phyloP scores from a whole-genome alignment of 2,797 vertebrate genomes.

The Characodon lateralis region DNA sequence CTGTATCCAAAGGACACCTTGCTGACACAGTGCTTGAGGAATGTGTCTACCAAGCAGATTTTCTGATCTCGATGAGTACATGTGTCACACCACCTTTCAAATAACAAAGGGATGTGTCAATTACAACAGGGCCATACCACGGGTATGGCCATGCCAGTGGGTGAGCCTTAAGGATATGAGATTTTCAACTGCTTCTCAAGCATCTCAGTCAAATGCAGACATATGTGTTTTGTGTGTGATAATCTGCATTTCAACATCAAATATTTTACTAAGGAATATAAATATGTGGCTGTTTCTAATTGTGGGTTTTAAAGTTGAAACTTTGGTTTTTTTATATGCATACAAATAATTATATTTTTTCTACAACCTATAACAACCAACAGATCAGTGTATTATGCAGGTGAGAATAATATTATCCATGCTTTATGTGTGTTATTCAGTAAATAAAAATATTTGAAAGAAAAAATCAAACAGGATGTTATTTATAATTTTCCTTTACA shows the following conservation, averaged over 20 bases:
- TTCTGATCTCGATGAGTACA: slow-evolving; percentile 70
- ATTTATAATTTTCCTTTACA: neutral
- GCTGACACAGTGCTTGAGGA: slow-evolving; percentile 70
- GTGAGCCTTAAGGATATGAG: slow-evolving; percentile 46
- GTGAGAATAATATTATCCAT: neutral
- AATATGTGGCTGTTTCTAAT: neutral
- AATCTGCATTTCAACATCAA: too few relatives aligned
- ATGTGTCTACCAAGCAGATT: slow-evolving; percentile 76
- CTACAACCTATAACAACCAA: too few relatives aligned
- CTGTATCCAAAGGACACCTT: slow-evolving; percentile 78
- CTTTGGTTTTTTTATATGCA: too few relatives aligned
- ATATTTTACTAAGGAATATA: slow-evolving; percentile 26
- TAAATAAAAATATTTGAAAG: neutral
- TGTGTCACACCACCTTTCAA: slow-evolving; percentile 75
- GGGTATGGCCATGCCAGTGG: slow-evolving; percentile 61
- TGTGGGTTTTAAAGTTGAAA: neutral
- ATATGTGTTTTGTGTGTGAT: too few relatives aligned
- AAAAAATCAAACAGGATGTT: neutral
- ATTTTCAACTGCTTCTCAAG: slow-evolving; percentile 41
- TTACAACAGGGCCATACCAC: slow-evolving; percentile 68
- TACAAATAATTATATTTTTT: too few relatives aligned
- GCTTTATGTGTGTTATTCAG: neutral
- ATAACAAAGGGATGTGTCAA: slow-evolving; percentile 76
- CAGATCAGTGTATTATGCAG: neutral
- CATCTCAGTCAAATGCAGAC: slow-evolving; percentile 57